These are phyloP conservation scores for Lacanobia oleracea DNA, from an alignment of 2,888 invertebrate species.

Conservation along the genomic window DNA sequence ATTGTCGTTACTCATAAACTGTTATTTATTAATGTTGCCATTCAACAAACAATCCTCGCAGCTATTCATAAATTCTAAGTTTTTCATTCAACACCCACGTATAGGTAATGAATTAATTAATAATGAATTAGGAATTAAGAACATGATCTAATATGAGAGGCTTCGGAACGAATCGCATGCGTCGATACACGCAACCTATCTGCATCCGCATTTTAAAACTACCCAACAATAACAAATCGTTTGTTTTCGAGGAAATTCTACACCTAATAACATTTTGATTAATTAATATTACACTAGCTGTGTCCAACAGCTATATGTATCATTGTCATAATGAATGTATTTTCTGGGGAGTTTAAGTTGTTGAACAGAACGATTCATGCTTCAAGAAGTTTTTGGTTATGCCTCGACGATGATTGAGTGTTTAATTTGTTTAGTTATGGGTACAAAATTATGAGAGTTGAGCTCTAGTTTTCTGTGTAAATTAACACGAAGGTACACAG, in stretches of 20 bases:
- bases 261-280: constrained; percentile 46
- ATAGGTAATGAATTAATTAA: constrained; percentile 40
- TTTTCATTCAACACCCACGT: constrained; percentile 40
- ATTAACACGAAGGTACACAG: background rate
- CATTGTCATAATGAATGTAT: constrained; percentile 22
- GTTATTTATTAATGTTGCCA: constrained; percentile 17
- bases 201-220: constrained; percentile 75
- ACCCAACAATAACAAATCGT: constrained; percentile 70
- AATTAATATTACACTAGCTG: constrained; percentile 39
- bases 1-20: constrained; percentile 17
- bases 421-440: background rate
- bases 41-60: constrained; percentile 12
- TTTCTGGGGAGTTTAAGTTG: constrained; percentile 10
- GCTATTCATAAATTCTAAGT: constrained; percentile 17
- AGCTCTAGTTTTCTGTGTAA: constrained; percentile 1
- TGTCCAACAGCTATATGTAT: constrained; percentile 33
- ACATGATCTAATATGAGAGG: constrained; percentile 57
- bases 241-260: constrained; percentile 71
- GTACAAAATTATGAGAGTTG: background rate
- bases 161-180: constrained; percentile 51
- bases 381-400: constrained; percentile 4
- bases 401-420: background rate
- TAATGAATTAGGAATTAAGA: constrained; percentile 55
- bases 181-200: constrained; percentile 48
- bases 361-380: constrained; percentile 15